Evolutionary conservation across 1,140 invertebrate species (phyloP).

Genomic region (Tetramorium parvispinum): DNA sequence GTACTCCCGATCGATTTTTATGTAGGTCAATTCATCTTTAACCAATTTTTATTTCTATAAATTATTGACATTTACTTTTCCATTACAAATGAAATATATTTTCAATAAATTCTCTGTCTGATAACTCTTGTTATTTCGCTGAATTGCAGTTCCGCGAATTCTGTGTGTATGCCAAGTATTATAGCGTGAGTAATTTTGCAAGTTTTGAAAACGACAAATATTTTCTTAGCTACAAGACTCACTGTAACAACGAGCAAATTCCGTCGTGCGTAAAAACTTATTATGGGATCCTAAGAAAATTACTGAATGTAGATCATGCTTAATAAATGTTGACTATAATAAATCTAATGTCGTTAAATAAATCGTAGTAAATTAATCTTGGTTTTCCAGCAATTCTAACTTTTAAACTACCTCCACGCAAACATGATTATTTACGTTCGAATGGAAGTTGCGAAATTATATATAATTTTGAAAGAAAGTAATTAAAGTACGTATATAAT

Average conservation of each 20-base stretch:
- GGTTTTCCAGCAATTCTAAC: background rate
- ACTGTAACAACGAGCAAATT: background rate
- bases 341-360: slow-evolving; percentile 34
- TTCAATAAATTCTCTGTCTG: background rate
- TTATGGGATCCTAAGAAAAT: background rate
- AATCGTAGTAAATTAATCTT: slow-evolving; percentile 37
- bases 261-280: slow-evolving; percentile 12
- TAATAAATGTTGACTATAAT: slow-evolving; percentile 23
- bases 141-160: slow-evolving; percentile 6
- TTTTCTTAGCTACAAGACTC: background rate
- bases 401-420: background rate
- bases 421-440: background rate
- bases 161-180: background rate
- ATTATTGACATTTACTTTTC: background rate
- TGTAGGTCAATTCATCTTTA: background rate
- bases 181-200: background rate
- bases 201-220: slow-evolving; percentile 10
- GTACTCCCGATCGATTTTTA: background rate
- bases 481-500: background rate
- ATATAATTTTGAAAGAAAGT: background rate
- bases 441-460: background rate
- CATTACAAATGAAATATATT: slow-evolving; percentile 2
- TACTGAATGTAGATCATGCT: background rate
- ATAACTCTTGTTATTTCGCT: slow-evolving; percentile 9
- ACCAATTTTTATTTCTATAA: slow-evolving; percentile 21